Conservation (phyloP, 2,797 vertebrate species). For the Enteromius thamalakanensis region DNA sequence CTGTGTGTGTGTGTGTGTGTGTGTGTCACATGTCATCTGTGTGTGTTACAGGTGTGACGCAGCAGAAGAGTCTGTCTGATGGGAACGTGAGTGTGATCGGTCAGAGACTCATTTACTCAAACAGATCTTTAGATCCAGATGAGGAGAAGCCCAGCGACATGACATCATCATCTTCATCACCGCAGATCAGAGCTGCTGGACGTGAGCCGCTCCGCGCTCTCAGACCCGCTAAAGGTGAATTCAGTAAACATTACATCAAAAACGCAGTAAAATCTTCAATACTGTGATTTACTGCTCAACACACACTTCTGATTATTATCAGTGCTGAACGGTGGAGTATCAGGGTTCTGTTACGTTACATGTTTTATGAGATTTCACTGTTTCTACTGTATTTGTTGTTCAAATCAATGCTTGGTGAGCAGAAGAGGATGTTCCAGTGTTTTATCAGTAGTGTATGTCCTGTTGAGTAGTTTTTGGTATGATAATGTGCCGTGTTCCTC, state of each 20-base stretch:
- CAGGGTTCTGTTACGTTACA: too few species aligned
- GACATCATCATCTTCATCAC: conserved; percentile 62
- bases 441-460: neutral
- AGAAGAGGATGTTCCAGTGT: neutral
- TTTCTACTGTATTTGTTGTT: too few species aligned
- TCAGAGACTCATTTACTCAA: conserved; percentile 77
- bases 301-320: neutral
- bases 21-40: neutral
- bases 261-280: neutral
- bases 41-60: conserved; percentile 65
- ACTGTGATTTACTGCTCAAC: neutral
- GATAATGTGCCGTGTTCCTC: neutral
- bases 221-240: conserved; percentile 80
- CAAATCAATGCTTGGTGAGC: neutral
- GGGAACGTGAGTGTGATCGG: conserved; percentile 82
- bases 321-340: neutral
- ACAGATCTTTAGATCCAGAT: conserved; percentile 72
- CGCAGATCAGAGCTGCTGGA: conserved; percentile 67
- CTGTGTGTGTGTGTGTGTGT: neutral
- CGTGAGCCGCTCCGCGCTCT: conserved; percentile 75
- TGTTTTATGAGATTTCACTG: too few species aligned
- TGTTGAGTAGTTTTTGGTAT: neutral
- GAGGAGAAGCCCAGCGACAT: conserved; percentile 66
- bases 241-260: neutral
- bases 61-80: conserved; percentile 68